A percentile compares a stretch with the other conserved stretches of the same genome.
These are phyloP conservation scores for Hydroisotoma schaefferi DNA, from an alignment of 2,888 invertebrate genomes.

Conservation along the genomic window DNA sequence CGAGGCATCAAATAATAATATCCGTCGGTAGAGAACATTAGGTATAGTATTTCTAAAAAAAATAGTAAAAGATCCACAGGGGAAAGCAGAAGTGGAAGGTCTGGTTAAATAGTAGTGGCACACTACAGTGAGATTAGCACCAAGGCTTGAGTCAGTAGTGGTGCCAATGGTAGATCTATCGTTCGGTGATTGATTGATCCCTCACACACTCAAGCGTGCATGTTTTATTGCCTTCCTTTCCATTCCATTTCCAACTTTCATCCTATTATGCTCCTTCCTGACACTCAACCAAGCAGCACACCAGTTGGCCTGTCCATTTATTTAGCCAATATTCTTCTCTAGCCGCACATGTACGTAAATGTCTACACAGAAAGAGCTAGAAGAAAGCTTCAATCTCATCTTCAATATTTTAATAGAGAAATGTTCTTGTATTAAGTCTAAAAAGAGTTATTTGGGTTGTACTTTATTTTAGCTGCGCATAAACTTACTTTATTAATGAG, in stretches of 20 bases:
- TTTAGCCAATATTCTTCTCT: no score
- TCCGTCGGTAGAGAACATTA: no score
- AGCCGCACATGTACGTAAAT: no score
- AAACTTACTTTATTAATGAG: no score
- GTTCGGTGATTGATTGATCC: constrained; percentile 40
- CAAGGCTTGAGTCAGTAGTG: constrained; percentile 1
- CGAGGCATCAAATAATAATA: no score
- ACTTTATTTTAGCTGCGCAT: no score
- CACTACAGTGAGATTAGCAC: constrained; percentile 10
- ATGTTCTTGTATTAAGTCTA: no score
- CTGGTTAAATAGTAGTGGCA: constrained; percentile 7
- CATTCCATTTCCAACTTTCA: constrained; percentile 24
- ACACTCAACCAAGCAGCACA: not conserved
- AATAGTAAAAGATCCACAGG: constrained; percentile 7
- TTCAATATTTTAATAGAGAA: no score
- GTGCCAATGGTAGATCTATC: constrained; percentile 29
- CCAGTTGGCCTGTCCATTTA: constrained; percentile 10
- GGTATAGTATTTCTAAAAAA: no score
- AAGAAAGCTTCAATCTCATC: no score
- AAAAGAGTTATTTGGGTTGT: no score
- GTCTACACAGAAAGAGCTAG: no score
- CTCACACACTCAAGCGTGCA: constrained; percentile 35
- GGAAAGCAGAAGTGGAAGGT: constrained; percentile 13
- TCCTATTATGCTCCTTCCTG: constrained; percentile 9
- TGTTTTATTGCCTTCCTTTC: constrained; percentile 35